phyloP scores from a whole-genome alignment of 1,140 invertebrate genomes.

The Spodoptera frugiperda region DNA sequence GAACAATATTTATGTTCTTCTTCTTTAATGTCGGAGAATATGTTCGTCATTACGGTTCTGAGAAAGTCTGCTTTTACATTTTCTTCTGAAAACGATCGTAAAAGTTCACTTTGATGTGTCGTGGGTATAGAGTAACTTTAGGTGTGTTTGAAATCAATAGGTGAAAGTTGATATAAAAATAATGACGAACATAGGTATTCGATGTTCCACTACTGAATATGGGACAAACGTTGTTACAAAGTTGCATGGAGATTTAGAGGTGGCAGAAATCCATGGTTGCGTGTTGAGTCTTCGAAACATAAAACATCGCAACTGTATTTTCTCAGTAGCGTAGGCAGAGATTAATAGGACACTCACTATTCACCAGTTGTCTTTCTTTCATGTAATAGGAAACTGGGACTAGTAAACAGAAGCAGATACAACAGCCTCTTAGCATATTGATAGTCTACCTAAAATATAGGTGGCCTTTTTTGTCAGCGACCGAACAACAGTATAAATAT shows the following conservation, averaged over 20 bases:
- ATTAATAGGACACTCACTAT: too few species aligned
- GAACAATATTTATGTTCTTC: not conserved
- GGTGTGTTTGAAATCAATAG: not conserved
- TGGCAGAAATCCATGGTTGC: too few species aligned
- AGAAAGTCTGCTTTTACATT: constrained; percentile 2
- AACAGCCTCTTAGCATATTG: not conserved
- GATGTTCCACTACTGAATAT: too few species aligned
- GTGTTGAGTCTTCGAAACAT: too few species aligned
- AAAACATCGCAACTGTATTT: too few species aligned
- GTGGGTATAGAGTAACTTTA: not conserved
- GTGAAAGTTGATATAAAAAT: constrained; percentile 15
- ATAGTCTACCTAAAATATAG: not conserved
- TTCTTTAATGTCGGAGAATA: not conserved
- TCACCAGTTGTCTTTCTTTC: too few species aligned
- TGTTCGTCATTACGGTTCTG: not conserved
- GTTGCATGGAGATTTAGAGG: too few species aligned
- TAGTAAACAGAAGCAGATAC: too few species aligned
- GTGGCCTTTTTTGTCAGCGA: not conserved
- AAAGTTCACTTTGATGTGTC: constrained; percentile 12
- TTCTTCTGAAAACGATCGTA: constrained; percentile 13
- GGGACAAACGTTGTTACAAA: too few species aligned
- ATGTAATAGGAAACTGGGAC: too few species aligned
- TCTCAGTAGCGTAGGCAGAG: too few species aligned
- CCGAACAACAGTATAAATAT: not conserved
- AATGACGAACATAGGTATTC: not conserved